Conservation (phyloP, 2,888 invertebrate species). For the Bruchidius siliquastri region DNA sequence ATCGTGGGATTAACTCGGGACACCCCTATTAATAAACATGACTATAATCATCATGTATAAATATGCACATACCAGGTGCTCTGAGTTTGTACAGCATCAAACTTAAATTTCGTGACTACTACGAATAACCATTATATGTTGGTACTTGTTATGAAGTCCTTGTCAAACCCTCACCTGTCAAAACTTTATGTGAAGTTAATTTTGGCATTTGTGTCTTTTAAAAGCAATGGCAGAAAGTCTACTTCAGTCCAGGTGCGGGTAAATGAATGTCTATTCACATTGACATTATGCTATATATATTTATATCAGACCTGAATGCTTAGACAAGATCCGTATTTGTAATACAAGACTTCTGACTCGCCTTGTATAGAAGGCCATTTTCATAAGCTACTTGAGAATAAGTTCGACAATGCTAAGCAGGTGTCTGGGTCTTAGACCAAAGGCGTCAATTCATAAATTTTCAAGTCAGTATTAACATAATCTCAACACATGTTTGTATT, state of each 20-base stretch:
- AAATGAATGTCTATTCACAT: too few relatives aligned
- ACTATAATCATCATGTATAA: background rate
- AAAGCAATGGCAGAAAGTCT: too few relatives aligned
- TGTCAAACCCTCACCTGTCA: too few relatives aligned
- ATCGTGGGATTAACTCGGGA: background rate
- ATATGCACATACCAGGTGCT: background rate
- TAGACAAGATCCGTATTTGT: too few relatives aligned
- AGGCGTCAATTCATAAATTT: conserved; percentile 17
- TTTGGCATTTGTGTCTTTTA: too few relatives aligned
- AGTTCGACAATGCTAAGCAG: conserved; percentile 15
- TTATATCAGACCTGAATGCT: too few relatives aligned
- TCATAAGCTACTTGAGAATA: conserved; percentile 18
- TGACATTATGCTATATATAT: too few relatives aligned
- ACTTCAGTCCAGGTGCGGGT: too few relatives aligned
- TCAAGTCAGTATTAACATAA: conserved; percentile 17
- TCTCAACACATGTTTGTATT: conserved; percentile 21
- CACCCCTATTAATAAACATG: background rate
- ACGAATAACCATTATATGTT: too few relatives aligned
- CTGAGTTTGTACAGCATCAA: background rate
- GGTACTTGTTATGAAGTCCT: too few relatives aligned
- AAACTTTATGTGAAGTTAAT: too few relatives aligned
- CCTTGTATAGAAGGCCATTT: conserved; percentile 7
- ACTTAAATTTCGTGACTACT: background rate
- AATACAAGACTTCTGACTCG: background rate
- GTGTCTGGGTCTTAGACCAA: conserved; percentile 11